These are phyloP conservation scores for Seladonia tumulorum DNA, from an alignment of 2,888 invertebrate species.

Conservation along the genomic window DNA sequence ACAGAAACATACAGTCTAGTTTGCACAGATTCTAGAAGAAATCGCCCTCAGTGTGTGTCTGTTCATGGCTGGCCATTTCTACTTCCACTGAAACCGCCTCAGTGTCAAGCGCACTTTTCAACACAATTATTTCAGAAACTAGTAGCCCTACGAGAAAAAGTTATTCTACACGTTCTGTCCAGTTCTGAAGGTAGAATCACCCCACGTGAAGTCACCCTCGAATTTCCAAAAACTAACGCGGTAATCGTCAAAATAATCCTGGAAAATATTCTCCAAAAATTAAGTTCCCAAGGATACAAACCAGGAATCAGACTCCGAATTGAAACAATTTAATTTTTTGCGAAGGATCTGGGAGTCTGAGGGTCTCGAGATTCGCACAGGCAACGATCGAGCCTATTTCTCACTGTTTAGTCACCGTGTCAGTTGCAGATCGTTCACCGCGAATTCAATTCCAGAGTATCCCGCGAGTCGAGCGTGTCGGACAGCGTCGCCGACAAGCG, in stretches of 20 bases:
- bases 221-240: no score
- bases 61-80: neutral
- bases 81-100: neutral
- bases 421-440: neutral
- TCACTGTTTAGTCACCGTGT: slow-evolving; percentile 1
- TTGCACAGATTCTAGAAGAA: no score
- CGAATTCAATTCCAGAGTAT: slow-evolving; percentile 5
- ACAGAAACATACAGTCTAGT: no score
- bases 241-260: no score
- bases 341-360: neutral
- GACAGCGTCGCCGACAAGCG: neutral
- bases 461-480: slow-evolving; percentile 14
- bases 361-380: neutral
- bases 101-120: neutral
- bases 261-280: neutral
- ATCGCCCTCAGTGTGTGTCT: no score
- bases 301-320: no score
- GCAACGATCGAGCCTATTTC: neutral
- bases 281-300: neutral
- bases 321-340: neutral
- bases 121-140: neutral
- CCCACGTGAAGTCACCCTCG: no score
- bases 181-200: no score
- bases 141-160: neutral
- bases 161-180: neutral